A percentile compares a stretch with the other conserved stretches of the same genome.
Evolutionary conservation across 2,888 invertebrate species (phyloP).

Genomic region (Drosophila koepferae): DNA sequence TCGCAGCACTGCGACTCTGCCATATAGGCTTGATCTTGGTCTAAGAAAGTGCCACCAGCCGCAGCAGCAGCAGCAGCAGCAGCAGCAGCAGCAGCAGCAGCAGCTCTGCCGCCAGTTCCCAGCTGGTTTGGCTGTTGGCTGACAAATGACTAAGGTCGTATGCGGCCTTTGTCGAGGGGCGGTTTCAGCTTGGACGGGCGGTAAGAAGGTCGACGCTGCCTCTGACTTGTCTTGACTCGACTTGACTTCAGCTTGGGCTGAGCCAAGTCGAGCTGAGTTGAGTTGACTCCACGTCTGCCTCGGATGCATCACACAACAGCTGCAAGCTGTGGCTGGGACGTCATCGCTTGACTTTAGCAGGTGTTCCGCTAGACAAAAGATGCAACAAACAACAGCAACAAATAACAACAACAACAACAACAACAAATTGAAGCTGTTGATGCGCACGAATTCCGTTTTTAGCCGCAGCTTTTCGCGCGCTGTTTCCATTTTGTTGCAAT

Average conservation of each 20-base stretch:
- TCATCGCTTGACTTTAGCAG: slow-evolving; percentile 70
- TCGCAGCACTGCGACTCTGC: slow-evolving; percentile 8
- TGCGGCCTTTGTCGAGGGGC: slow-evolving; percentile 66
- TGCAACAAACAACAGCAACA: slow-evolving; percentile 47
- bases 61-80: slow-evolving; percentile 18
- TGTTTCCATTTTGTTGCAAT: slow-evolving; percentile 76
- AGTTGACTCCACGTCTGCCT: slow-evolving; percentile 51
- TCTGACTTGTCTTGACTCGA: slow-evolving; percentile 60
- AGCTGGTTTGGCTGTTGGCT: slow-evolving; percentile 52
- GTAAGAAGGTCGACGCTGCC: slow-evolving; percentile 73
- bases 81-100: neutral
- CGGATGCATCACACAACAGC: slow-evolving; percentile 68
- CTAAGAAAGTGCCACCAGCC: slow-evolving; percentile 70
- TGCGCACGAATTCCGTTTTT: slow-evolving; percentile 81
- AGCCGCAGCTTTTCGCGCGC: slow-evolving; percentile 65
- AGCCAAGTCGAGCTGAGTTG: slow-evolving; percentile 1
- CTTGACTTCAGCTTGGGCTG: slow-evolving; percentile 25
- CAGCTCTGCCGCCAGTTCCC: slow-evolving; percentile 33
- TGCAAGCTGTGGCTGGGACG: slow-evolving; percentile 63
- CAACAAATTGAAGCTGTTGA: slow-evolving; percentile 74
- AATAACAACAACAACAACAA: slow-evolving; percentile 48
- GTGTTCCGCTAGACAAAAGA: slow-evolving; percentile 75
- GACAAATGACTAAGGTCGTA: slow-evolving; percentile 80
- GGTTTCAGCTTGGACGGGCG: slow-evolving; percentile 72
- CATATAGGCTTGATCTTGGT: slow-evolving; percentile 62